Conservation (phyloP, 2,888 invertebrate genomes). For the Galerucella calmariensis region DNA sequence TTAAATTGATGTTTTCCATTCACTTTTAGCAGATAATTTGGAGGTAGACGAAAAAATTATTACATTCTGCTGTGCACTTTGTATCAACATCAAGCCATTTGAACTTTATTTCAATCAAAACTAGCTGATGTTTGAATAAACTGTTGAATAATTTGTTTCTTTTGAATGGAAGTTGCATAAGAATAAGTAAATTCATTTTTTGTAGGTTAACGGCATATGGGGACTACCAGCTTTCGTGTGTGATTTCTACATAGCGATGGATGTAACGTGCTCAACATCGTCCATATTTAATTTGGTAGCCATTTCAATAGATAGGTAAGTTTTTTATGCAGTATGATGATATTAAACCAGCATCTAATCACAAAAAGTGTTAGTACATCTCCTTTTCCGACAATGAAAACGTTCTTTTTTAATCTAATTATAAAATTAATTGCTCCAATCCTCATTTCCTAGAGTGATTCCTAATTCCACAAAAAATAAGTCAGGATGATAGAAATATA, state of each 20-base stretch:
- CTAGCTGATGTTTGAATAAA: too few relatives aligned
- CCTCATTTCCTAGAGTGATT: too few relatives aligned
- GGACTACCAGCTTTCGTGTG: constrained; percentile 90
- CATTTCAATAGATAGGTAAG: constrained; percentile 97
- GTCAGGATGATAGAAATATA: too few relatives aligned
- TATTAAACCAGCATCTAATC: too few relatives aligned
- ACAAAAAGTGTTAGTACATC: too few relatives aligned
- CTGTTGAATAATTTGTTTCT: too few relatives aligned
- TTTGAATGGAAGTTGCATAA: not conserved
- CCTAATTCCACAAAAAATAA: too few relatives aligned
- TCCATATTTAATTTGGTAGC: constrained; percentile 98
- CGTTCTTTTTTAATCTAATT: too few relatives aligned
- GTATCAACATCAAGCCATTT: not conserved
- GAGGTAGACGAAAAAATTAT: not conserved
- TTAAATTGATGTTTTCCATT: not conserved
- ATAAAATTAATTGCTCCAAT: too few relatives aligned
- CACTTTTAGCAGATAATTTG: not conserved
- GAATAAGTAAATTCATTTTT: constrained; percentile 45
- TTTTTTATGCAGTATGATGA: constrained; percentile 24
- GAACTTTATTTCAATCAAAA: too few relatives aligned
- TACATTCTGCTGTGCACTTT: not conserved
- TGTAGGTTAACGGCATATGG: constrained; percentile 90
- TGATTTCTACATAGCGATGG: constrained; percentile 98
- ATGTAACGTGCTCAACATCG: constrained; percentile 96
- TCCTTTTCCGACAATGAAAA: too few relatives aligned